Conservation (phyloP, 2,888 invertebrate genomes). For the Tenthredo scrophulariae region DNA sequence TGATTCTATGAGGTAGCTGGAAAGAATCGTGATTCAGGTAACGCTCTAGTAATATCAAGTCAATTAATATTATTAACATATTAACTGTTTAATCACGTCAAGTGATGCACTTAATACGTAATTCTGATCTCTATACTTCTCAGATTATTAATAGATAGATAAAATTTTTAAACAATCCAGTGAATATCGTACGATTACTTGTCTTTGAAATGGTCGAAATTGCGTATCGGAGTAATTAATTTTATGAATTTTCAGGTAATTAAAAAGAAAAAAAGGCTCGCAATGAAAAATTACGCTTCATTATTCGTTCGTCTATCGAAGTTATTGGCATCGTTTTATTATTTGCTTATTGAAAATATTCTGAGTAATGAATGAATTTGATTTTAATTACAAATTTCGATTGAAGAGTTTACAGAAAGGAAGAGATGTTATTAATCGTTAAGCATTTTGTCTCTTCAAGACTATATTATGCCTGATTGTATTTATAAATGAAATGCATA, state of each 20-base stretch:
- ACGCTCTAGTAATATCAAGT: conserved; percentile 40
- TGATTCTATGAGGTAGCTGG: neutral
- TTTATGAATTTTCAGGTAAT: neutral
- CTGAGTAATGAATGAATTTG: neutral
- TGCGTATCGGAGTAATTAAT: neutral
- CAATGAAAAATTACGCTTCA: neutral
- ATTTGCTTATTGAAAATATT: neutral
- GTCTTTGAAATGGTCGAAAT: neutral
- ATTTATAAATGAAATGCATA: conserved; percentile 45
- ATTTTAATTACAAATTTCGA: neutral
- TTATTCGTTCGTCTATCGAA: neutral
- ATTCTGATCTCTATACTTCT: neutral
- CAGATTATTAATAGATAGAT: neutral
- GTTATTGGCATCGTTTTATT: neutral
- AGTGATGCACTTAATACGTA: conserved; percentile 21
- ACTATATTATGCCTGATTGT: conserved; percentile 12
- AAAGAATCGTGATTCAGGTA: conserved; percentile 22
- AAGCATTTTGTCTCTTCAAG: neutral
- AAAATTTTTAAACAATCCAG: neutral
- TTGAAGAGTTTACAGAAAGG: neutral
- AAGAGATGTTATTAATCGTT: neutral
- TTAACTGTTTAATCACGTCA: conserved; percentile 31
- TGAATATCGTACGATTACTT: neutral
- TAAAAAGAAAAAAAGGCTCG: neutral
- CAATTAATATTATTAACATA: conserved; percentile 45